Percentiles rank a stretch among this genome's conserved stretches.
Conservation (phyloP, 2,797 vertebrate species). For the Paguma larvata region DNA sequence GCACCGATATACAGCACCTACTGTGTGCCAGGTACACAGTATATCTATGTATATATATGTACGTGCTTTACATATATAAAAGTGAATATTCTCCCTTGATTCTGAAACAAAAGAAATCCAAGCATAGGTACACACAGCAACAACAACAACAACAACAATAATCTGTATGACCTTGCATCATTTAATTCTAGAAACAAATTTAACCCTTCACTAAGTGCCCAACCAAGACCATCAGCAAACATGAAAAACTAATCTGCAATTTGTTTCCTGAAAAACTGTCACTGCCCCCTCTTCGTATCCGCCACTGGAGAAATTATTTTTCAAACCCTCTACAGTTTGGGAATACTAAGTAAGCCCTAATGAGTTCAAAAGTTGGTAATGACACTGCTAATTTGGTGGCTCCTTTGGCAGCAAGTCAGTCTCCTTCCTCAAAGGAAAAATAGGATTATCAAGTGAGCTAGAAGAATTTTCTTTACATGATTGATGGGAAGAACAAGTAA, state of each 20-base stretch:
- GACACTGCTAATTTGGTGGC: conserved; percentile 87
- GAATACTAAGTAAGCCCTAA: conserved; percentile 86
- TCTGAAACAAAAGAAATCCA: background rate
- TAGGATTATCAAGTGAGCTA: conserved; percentile 88
- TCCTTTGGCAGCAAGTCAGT: conserved; percentile 83
- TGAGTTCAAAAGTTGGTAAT: conserved; percentile 88
- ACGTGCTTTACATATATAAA: background rate
- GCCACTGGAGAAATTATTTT: conserved; percentile 85
- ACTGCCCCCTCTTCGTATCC: conserved; percentile 68
- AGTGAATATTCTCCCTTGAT: background rate
- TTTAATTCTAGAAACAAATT: conserved; percentile 73
- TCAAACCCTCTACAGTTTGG: conserved; percentile 82
- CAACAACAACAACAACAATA: background rate
- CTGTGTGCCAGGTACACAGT: background rate
- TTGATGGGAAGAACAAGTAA: conserved; percentile 90
- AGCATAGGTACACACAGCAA: background rate
- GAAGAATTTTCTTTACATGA: conserved; percentile 88
- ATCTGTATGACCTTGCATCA: background rate
- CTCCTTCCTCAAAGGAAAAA: conserved; percentile 89
- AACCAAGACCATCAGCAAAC: conserved; percentile 26
- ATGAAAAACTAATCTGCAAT: conserved; percentile 67
- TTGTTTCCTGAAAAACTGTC: conserved; percentile 84
- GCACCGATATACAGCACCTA: background rate
- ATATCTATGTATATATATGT: background rate
- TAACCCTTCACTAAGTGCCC: conserved; percentile 63